Evolutionary conservation across 2,113 vertebrate species (phyloP).

Genomic region (Cacatua alba): DNA sequence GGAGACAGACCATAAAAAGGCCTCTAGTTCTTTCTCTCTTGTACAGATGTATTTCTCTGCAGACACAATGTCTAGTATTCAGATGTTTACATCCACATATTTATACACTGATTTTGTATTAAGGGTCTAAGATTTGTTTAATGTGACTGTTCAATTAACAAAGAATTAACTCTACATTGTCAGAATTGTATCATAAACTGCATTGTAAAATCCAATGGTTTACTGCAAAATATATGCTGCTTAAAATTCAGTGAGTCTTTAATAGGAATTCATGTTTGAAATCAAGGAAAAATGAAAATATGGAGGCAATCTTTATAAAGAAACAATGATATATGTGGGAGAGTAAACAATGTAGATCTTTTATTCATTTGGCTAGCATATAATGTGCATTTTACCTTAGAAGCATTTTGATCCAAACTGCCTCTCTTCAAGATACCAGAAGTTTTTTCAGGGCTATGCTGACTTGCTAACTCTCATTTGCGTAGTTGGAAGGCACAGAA

Average conservation of each 20-base stretch:
- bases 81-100: background rate
- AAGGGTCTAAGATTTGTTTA: background rate
- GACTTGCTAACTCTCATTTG: background rate
- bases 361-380: background rate
- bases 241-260: background rate
- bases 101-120: background rate
- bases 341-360: background rate
- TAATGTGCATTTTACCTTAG: background rate
- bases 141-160: background rate
- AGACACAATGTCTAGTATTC: background rate
- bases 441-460: background rate
- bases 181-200: background rate
- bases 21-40: background rate
- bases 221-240: background rate
- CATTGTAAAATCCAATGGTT: background rate
- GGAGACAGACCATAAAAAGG: background rate
- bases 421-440: background rate
- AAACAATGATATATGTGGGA: background rate
- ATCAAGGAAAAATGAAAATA: background rate
- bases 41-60: background rate
- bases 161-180: background rate
- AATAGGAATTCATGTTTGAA: background rate
- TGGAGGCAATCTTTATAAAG: background rate
- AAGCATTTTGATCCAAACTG: background rate
- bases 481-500: background rate